These are phyloP conservation scores for Nezara viridula DNA, from an alignment of 2,888 invertebrate species.

Conservation along the genomic window DNA sequence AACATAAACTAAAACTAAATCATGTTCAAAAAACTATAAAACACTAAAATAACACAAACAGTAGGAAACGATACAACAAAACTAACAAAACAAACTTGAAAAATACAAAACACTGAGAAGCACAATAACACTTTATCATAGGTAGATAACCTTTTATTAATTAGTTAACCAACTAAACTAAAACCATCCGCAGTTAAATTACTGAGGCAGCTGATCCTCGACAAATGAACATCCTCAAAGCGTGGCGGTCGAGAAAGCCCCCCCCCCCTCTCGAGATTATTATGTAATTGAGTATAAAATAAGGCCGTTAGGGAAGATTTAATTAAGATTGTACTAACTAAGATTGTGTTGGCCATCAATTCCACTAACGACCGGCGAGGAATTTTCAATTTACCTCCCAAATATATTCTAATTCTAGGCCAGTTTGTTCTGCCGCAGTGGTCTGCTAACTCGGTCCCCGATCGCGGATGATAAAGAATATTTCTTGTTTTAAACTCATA, in stretches of 20 bases:
- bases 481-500: too few species aligned
- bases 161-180: too few species aligned
- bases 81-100: too few species aligned
- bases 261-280: slow-evolving; percentile 43
- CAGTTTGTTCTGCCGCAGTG: background rate
- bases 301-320: slow-evolving; percentile 58
- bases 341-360: slow-evolving; percentile 42
- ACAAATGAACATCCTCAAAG: slow-evolving; percentile 9
- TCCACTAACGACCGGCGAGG: slow-evolving; percentile 14
- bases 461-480: too few species aligned
- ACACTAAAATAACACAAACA: too few species aligned
- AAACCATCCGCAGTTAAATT: background rate
- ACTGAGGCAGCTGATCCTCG: background rate
- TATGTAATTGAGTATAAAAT: slow-evolving; percentile 59
- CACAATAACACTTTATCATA: too few species aligned
- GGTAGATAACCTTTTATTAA: too few species aligned
- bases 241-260: background rate
- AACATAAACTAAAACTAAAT: too few species aligned
- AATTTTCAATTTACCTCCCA: slow-evolving; percentile 47
- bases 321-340: slow-evolving; percentile 56
- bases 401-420: slow-evolving; percentile 44
- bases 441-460: background rate
- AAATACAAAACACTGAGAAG: too few species aligned
- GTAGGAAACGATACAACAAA: too few species aligned
- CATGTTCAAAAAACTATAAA: too few species aligned